Conservation (phyloP, 37 sponge, comb jelly and placozoan species). For the Axinella damicornis region DNA sequence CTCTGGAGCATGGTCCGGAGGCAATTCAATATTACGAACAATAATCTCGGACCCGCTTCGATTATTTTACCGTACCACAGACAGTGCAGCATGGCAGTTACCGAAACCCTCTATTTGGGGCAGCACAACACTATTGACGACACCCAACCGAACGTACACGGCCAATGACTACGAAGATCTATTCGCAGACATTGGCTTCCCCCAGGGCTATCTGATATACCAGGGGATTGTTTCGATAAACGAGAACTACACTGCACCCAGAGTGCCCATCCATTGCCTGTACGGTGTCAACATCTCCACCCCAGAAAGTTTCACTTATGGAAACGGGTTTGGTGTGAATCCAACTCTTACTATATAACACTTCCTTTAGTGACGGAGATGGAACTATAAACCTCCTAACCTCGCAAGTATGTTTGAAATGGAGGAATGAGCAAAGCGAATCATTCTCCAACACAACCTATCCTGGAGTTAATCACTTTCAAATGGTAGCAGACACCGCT, state of each 20-base stretch:
- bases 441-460: too few species aligned
- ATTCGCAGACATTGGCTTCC: constrained; percentile 42
- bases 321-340: too few species aligned
- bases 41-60: too few species aligned
- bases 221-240: constrained; percentile 22
- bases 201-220: constrained; percentile 44
- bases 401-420: constrained; percentile 65
- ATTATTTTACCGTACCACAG: neutral
- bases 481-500: constrained; percentile 18
- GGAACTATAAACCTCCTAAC: constrained; percentile 69
- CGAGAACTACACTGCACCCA: constrained; percentile 40
- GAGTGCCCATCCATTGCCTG: constrained; percentile 72
- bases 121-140: neutral
- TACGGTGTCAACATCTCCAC: constrained; percentile 60
- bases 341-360: neutral
- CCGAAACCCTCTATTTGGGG: neutral
- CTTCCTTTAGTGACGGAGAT: constrained; percentile 66
- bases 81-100: constrained; percentile 21
- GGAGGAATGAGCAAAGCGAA: constrained; percentile 7
- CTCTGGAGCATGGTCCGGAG: constrained; percentile 58
- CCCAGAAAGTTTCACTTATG: constrained; percentile 21
- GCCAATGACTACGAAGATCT: constrained; percentile 66
- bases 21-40: too few species aligned
- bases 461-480: constrained; percentile 23
- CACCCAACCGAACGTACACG: constrained; percentile 67